A percentile compares a stretch with the other conserved stretches of the same genome.
Evolutionary conservation across 1,140 invertebrate genomes (phyloP).

Genomic region (Diorhabda carinulata): DNA sequence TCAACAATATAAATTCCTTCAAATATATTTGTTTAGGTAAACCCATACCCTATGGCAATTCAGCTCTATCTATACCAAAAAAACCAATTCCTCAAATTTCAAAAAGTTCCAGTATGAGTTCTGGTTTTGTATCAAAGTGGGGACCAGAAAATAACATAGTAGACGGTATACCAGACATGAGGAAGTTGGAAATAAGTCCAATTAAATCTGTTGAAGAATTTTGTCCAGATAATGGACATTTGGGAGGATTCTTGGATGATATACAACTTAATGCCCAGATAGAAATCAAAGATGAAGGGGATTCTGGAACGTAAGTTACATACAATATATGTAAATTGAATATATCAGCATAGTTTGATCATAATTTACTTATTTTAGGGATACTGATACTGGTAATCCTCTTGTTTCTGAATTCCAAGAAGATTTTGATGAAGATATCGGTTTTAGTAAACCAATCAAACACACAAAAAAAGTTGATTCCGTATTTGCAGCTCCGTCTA

Average conservation of each 20-base stretch:
- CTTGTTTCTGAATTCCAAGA: conserved; percentile 84
- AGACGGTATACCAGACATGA: conserved; percentile 36
- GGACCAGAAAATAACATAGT: conserved; percentile 23
- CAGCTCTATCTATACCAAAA: conserved; percentile 3
- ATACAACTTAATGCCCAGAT: conserved; percentile 49
- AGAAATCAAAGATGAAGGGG: conserved; percentile 43
- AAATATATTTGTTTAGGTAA: conserved; percentile 46
- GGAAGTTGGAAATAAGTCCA: conserved; percentile 40
- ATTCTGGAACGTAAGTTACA: conserved; percentile 60
- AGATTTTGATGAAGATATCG: conserved; percentile 69
- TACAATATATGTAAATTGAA: too few relatives aligned
- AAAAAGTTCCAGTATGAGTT: conserved; percentile 41
- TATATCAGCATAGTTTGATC: too few relatives aligned
- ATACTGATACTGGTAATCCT: conserved; percentile 75
- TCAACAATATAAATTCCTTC: conserved; percentile 39
- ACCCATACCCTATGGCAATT: conserved; percentile 38
- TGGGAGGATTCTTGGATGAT: conserved; percentile 80
- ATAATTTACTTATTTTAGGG: conserved; percentile 52
- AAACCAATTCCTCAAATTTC: conserved; percentile 24
- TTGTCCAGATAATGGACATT: conserved; percentile 71
- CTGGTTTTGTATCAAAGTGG: conserved; percentile 37
- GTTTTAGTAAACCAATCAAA: conserved; percentile 18
- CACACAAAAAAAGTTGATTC: conserved; percentile 22
- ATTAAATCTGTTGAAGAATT: conserved; percentile 78
- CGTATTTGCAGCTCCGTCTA: conserved; percentile 9